Base-by-base conservation (phyloP, 2,888 invertebrate genomes). In the Mythimna lalbum region DNA sequence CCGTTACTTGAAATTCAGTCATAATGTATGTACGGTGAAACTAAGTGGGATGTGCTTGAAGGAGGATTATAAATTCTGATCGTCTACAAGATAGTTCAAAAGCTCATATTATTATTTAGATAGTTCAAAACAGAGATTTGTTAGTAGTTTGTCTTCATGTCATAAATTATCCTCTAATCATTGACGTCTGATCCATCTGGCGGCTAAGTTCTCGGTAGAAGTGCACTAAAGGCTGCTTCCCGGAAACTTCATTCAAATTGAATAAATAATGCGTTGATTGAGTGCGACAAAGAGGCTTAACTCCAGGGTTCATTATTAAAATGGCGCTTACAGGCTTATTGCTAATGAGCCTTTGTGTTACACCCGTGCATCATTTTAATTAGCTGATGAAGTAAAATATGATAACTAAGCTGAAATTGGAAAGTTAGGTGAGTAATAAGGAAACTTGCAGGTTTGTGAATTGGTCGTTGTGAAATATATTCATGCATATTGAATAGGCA, bases 351-450 rank as follows among this genome's bases (percentile, higher is more conserved):
- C 33, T 36, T 55, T 49, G 27, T 49, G 47, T 23, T 49, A 47
- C 21, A 53, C 19, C 0, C 23, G 9, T 33, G 55, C 36, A 49
- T 49, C 39, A 19, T 43, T 57, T 56, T 17, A 56, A 72, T 23
- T 43, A 39, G 5, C 17, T 19, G 10, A 23, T 17, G 49, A 50
- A 19, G 10, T 31, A 33, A 36, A n/a, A 52, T 63, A 27, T 47
- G 12, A 17, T n/a, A 47, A 53, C 27, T 21, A 60, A 31, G 43
- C 14, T 36, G 23, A 36, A 69, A 63, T 53, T 60, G 57, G 63
- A 73, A 78, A 66, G 63, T 69, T 57, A 52, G 52, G 56, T 69
- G 55, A 64, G 66, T 17, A 67, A 74, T 36, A 69, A 36, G 33
- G 19, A 57, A 66, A 66, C 33, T 49, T 63, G 62, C 50, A 63